These are phyloP conservation scores for Apteryx owenii DNA, from an alignment of 2,113 vertebrate species.

Conservation along the genomic window DNA sequence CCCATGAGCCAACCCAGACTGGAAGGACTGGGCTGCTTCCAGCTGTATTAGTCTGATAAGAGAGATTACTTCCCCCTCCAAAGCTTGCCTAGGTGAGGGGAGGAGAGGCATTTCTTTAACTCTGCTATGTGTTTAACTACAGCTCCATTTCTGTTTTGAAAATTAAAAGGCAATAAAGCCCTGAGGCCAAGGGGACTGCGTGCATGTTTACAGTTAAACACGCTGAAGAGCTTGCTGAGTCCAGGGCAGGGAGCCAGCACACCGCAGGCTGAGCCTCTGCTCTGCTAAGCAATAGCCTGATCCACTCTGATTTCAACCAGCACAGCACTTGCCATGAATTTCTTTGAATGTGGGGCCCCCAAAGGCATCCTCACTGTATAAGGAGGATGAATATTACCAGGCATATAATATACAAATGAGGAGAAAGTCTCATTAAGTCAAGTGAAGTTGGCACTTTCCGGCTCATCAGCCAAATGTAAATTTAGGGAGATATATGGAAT, in stretches of 20 bases:
- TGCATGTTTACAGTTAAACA: rapidly evolving
- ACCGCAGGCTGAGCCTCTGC: not conserved
- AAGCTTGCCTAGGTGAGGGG: not conserved
- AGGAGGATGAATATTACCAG: not conserved
- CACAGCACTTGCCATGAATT: not conserved
- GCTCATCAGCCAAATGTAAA: not conserved
- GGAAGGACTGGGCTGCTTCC: not conserved
- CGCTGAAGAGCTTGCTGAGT: not conserved
- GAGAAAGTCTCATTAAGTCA: not conserved
- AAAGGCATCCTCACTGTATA: not conserved
- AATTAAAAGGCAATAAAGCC: not conserved
- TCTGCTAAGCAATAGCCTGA: not conserved
- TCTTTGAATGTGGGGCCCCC: not conserved
- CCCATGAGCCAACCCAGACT: rapidly evolving
- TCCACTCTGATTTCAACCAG: not conserved
- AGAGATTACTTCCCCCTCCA: not conserved
- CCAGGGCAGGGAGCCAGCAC: not conserved
- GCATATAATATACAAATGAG: not conserved
- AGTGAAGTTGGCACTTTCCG: not conserved
- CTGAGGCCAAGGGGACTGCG: not conserved
- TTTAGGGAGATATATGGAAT: not conserved
- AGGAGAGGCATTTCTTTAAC: not conserved
- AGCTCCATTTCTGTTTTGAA: not conserved
- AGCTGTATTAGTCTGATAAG: not conserved
- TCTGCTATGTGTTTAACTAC: not conserved